phyloP scores from a whole-genome alignment of 2,113 vertebrate genomes.

The Oncorhynchus gorbuscha region DNA sequence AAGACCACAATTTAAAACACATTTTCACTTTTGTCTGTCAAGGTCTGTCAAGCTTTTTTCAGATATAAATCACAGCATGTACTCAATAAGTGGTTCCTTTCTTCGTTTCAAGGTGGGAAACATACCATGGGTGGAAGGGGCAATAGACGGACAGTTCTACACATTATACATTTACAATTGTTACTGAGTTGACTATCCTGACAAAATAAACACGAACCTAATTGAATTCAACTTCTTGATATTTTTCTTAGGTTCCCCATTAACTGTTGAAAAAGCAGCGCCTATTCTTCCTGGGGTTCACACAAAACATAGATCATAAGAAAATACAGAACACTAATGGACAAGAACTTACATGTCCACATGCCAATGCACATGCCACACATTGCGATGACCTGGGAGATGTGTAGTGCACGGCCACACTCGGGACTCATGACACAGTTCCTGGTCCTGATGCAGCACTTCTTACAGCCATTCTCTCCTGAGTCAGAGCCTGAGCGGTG shows the following conservation, averaged over 20 bases:
- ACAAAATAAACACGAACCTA: not conserved
- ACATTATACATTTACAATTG: not conserved
- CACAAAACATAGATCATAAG: too few relatives aligned
- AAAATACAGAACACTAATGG: too few relatives aligned
- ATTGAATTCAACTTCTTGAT: too few relatives aligned
- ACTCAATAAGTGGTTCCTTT: not conserved
- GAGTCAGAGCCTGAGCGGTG: not conserved
- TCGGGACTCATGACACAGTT: constrained; percentile 73
- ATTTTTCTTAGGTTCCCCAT: too few relatives aligned
- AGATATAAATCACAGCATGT: not conserved
- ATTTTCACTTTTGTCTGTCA: constrained; percentile 12
- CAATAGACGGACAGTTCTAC: not conserved
- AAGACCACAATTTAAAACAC: not conserved
- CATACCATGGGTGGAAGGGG: not conserved
- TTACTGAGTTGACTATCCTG: too few relatives aligned
- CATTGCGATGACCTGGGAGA: constrained; percentile 61
- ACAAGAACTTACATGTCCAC: constrained; percentile 65
- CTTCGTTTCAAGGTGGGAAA: not conserved
- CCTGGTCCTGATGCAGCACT: constrained; percentile 63
- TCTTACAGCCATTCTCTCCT: constrained; percentile 47
- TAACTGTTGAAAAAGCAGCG: too few relatives aligned
- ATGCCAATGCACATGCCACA: constrained; percentile 71
- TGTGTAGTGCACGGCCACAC: constrained; percentile 69
- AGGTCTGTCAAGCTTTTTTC: not conserved
- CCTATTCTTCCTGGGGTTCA: too few relatives aligned